Percentiles rank a stretch among this genome's conserved stretches.
phyloP scores from a whole-genome alignment of 2,797 vertebrate species.

The Gobio occitaniae region DNA sequence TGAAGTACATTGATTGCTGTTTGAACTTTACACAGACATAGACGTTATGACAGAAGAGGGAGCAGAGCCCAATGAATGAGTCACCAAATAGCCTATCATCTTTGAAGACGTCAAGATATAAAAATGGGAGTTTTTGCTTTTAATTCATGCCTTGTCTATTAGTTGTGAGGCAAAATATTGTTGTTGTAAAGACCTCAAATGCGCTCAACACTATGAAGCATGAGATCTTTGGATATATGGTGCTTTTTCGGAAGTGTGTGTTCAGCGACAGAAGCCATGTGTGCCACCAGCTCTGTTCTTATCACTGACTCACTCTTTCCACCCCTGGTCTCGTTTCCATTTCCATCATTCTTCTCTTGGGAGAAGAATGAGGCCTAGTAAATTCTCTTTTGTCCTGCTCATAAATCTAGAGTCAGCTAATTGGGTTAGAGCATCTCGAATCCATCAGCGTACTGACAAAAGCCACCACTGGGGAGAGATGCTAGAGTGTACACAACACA shows the following conservation, averaged over 20 bases:
- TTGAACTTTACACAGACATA: background rate
- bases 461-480: constrained; percentile 11
- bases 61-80: constrained; percentile 7
- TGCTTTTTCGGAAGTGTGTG: background rate
- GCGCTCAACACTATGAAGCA: background rate
- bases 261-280: constrained; percentile 1
- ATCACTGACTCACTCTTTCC: constrained; percentile 42
- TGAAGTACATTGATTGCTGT: constrained; percentile 2
- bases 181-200: background rate
- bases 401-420: constrained; percentile 13
- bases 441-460: constrained; percentile 39
- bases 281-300: background rate
- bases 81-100: constrained; percentile 5
- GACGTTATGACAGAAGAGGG: background rate
- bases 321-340: background rate
- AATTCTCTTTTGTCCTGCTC: constrained; percentile 3
- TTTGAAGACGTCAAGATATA: background rate
- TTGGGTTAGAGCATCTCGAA: constrained; percentile 26
- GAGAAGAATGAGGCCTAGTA: background rate
- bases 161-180: background rate
- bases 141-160: background rate
- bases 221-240: background rate
- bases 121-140: background rate
- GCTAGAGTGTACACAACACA: background rate
- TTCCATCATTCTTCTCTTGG: background rate